Conservation (phyloP, 1,140 invertebrate genomes). For the Saccostrea glomerata region DNA sequence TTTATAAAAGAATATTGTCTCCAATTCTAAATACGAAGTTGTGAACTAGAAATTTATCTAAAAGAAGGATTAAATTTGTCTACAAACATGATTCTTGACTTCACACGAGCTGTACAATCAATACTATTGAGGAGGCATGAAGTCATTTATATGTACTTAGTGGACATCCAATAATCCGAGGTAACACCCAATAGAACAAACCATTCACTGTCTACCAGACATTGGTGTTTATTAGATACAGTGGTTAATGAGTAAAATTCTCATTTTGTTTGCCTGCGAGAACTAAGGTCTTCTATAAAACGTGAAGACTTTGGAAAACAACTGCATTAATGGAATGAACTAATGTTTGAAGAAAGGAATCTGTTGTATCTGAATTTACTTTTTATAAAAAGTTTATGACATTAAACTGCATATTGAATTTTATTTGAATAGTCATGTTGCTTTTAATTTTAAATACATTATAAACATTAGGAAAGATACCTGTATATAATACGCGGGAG, state of each 20-base stretch:
- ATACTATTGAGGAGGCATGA: not conserved
- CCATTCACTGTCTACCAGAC: not conserved
- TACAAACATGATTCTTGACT: slow-evolving; percentile 35
- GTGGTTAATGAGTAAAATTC: too few relatives aligned
- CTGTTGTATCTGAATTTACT: too few relatives aligned
- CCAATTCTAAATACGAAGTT: not conserved
- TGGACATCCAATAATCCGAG: not conserved
- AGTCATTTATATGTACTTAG: slow-evolving; percentile 16
- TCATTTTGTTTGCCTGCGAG: too few relatives aligned
- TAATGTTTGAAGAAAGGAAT: not conserved
- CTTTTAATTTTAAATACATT: too few relatives aligned
- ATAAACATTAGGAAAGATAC: too few relatives aligned
- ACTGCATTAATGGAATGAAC: not conserved
- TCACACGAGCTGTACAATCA: slow-evolving; percentile 11
- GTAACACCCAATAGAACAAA: not conserved
- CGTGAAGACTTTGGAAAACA: too few relatives aligned
- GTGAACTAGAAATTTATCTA: slow-evolving; percentile 29
- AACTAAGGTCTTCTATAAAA: too few relatives aligned
- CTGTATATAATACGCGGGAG: too few relatives aligned
- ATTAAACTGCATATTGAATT: too few relatives aligned
- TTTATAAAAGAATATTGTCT: not conserved
- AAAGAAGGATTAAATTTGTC: not conserved
- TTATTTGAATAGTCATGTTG: too few relatives aligned
- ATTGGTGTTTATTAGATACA: not conserved
- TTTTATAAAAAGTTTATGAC: too few relatives aligned